phyloP scores from a whole-genome alignment of 2,888 invertebrate species.

The Byasa hedistus region DNA sequence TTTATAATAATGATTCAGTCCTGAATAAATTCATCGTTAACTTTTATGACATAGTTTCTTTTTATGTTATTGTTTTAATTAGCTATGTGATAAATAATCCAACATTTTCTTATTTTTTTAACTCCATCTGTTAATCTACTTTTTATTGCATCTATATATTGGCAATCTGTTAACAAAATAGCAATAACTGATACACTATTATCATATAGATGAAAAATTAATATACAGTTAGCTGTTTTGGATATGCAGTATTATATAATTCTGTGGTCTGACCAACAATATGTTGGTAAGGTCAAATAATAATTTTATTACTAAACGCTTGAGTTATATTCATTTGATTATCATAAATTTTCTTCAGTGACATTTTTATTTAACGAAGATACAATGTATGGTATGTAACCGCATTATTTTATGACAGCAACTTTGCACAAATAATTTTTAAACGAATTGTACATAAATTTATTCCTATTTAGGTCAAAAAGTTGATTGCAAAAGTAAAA shows the following conservation, averaged over 20 bases:
- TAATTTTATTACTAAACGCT: background rate
- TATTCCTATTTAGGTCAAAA: too few relatives aligned
- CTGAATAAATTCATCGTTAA: background rate
- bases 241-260: slow-evolving; percentile 18
- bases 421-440: background rate
- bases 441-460: too few relatives aligned
- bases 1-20: background rate
- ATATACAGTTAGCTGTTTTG: slow-evolving; percentile 5
- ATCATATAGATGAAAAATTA: slow-evolving; percentile 27
- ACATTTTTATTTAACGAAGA: background rate
- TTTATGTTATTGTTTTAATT: background rate
- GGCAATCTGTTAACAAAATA: background rate
- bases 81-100: background rate
- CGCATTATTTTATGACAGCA: background rate
- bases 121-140: background rate
- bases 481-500: too few relatives aligned
- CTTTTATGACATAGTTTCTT: background rate
- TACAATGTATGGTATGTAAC: background rate
- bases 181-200: slow-evolving; percentile 27
- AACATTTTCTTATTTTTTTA: background rate
- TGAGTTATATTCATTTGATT: background rate
- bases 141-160: background rate
- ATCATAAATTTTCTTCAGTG: background rate
- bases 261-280: slow-evolving; percentile 2
- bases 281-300: background rate